Conservation (phyloP, 1,140 invertebrate genomes). For the Hycleus phaleratus region DNA sequence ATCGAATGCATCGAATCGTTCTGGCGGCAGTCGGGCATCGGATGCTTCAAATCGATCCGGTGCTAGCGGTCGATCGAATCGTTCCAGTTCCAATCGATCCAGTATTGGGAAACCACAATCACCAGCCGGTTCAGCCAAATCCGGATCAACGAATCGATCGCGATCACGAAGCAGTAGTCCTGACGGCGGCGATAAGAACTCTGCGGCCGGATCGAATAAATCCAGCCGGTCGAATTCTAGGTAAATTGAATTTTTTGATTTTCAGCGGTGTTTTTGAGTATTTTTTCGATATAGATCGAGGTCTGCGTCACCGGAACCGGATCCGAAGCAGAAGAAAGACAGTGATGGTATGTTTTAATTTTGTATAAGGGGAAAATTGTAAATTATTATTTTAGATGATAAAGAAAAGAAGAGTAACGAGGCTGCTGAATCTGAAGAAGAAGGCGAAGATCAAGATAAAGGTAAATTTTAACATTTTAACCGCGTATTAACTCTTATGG, state of each 20-base stretch:
- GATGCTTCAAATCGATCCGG: slow-evolving; percentile 18
- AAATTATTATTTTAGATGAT: slow-evolving; percentile 15
- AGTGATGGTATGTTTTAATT: no score
- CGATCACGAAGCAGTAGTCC: slow-evolving; percentile 26
- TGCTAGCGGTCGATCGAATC: slow-evolving; percentile 9
- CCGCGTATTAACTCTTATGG: no score
- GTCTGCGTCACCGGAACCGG: slow-evolving; percentile 40
- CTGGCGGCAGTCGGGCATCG: slow-evolving; percentile 12
- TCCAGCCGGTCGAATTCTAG: slow-evolving; percentile 29
- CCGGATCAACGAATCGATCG: slow-evolving; percentile 36
- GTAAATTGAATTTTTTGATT: background rate
- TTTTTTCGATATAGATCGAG: slow-evolving; percentile 22
- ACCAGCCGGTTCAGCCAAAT: slow-evolving; percentile 36
- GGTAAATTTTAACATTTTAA: no score
- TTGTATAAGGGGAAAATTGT: no score
- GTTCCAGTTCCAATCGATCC: slow-evolving; percentile 16
- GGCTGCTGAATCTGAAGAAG: slow-evolving; percentile 35
- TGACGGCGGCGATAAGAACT: background rate
- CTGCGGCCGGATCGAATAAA: slow-evolving; percentile 14
- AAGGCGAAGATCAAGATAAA: slow-evolving; percentile 13
- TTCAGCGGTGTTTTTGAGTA: no score
- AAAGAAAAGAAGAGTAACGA: slow-evolving; percentile 46
- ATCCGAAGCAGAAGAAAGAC: slow-evolving; percentile 37
- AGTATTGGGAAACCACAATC: slow-evolving; percentile 30
- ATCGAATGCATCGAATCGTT: slow-evolving; percentile 14